Evolutionary conservation across 2,888 invertebrate species (phyloP), one percentile per base, ranked within the genome.

Genomic region (Ormyrus pomaceus): DNA sequence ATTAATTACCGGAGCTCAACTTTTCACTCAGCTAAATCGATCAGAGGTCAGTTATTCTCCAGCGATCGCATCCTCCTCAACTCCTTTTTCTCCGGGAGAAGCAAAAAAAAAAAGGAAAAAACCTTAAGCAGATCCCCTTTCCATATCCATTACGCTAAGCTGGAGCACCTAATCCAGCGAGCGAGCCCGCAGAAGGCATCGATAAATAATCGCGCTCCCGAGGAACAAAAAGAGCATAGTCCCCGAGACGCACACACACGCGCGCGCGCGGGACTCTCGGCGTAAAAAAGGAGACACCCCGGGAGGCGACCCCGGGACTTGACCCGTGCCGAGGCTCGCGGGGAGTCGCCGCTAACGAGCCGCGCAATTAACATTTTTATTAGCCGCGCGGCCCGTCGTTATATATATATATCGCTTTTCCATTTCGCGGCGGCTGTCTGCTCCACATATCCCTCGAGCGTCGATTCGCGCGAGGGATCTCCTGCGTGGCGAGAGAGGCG

Each of bases 281-380:
- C 59, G 64, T 62, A 83, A 81, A 79, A 68, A 84, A 85, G 85
- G 85, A 83, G 90, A 87, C 90, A 87, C 89, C 90, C 90, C 86
- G 88, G 87, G 83, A 88, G 77, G 90, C 87, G 88, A 89, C 89
- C 90, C 84, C 86, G 51, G 1, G 84, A 34, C 83, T 86, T 89
- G 89, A 90, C 89, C 90, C 86, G 87, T 87, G 86, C 87, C 85
- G 83, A 86, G 84, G 86, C 82, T 88, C 85, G 86, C 89, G 87
- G 90, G 90, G 89, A 89, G 90, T 86, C 86, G 84, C 87, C 53
- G 68, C 88, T 90, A 90, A 90, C 90, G 90, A 90, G 89, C 88
- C 84, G 85, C 82, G 87, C 89, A 88, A 90, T 90, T 89, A 90
- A 90, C 88, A 90, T 90, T 90, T 90, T 90, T 90, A 89, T 89